Percentiles rank a stretch among this genome's conserved stretches.
These are phyloP conservation scores for Drosophila pandora DNA, from an alignment of 1,140 invertebrate species.

Conservation along the genomic window DNA sequence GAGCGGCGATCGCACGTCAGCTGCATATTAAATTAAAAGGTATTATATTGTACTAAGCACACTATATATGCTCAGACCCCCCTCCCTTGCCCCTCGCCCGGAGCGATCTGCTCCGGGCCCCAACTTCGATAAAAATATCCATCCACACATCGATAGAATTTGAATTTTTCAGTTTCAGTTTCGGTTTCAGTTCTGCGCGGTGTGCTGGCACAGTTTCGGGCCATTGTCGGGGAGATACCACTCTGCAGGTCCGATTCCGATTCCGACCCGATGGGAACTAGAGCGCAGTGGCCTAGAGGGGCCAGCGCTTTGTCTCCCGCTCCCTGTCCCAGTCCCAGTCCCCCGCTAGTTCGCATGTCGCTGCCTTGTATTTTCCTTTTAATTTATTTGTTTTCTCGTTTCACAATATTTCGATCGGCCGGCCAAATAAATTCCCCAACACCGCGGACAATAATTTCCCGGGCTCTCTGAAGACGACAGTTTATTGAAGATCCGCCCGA, in stretches of 20 bases:
- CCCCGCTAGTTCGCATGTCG: slow-evolving; percentile 26
- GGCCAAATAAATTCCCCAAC: slow-evolving; percentile 70
- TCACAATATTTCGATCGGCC: slow-evolving; percentile 79
- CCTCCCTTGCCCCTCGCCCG: slow-evolving; percentile 13
- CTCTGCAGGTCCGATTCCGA: slow-evolving; percentile 1
- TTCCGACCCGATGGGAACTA: slow-evolving; percentile 67
- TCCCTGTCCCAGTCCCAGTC: too few species aligned
- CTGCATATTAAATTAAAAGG: slow-evolving; percentile 83
- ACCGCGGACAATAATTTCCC: slow-evolving; percentile 24
- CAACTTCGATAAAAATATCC: slow-evolving; percentile 75
- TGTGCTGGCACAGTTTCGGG: slow-evolving; percentile 55
- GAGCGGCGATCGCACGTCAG: slow-evolving; percentile 65
- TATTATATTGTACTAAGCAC: slow-evolving; percentile 81
- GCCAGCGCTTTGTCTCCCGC: too few species aligned
- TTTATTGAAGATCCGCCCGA: slow-evolving; percentile 62
- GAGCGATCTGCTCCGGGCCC: slow-evolving; percentile 34
- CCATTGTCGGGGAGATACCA: slow-evolving; percentile 35
- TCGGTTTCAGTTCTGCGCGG: slow-evolving; percentile 26
- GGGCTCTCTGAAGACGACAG: slow-evolving; percentile 36
- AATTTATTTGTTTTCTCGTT: slow-evolving; percentile 81
- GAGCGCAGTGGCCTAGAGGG: slow-evolving; percentile 54
- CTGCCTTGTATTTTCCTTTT: slow-evolving; percentile 61
- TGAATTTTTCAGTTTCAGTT: slow-evolving; percentile 67
- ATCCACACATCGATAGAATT: slow-evolving; percentile 79
- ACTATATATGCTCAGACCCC: slow-evolving; percentile 15